Conservation (phyloP, 2,113 vertebrate genomes). For the Corynorhinus townsendii region DNA sequence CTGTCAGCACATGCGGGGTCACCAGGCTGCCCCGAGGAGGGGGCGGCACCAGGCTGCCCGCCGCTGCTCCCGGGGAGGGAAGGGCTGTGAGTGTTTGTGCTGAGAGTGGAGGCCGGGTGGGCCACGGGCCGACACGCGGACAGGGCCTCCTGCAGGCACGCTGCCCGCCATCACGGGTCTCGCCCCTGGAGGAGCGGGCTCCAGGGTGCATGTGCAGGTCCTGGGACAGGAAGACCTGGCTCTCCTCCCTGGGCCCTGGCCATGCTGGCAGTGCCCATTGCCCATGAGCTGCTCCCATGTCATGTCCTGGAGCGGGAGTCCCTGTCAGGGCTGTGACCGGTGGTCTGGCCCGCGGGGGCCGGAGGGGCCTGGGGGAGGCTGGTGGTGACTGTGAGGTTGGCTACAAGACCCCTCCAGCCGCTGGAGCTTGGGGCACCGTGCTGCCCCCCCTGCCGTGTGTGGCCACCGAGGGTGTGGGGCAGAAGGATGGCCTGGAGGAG, state of each 20-base stretch:
- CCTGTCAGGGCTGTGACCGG: neutral
- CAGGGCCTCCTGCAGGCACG: rapidly evolving
- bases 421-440: rapidly evolving
- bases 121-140: rapidly evolving
- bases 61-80: rapidly evolving
- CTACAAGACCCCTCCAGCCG: no score
- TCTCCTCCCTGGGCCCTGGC: neutral
- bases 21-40: rapidly evolving
- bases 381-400: neutral
- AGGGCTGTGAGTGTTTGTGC: neutral
- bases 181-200: rapidly evolving
- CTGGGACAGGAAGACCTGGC: neutral
- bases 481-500: neutral
- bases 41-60: rapidly evolving
- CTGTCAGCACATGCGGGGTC: neutral
- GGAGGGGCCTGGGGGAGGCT: neutral
- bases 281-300: rapidly evolving
- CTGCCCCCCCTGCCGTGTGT: rapidly evolving
- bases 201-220: rapidly evolving
- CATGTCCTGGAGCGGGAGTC: neutral
- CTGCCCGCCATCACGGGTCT: neutral
- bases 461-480: rapidly evolving
- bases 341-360: rapidly evolving
- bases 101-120: neutral
- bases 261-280: rapidly evolving